phyloP scores from a whole-genome alignment of 2,888 invertebrate species.

The Melangyna quadrimaculata region DNA sequence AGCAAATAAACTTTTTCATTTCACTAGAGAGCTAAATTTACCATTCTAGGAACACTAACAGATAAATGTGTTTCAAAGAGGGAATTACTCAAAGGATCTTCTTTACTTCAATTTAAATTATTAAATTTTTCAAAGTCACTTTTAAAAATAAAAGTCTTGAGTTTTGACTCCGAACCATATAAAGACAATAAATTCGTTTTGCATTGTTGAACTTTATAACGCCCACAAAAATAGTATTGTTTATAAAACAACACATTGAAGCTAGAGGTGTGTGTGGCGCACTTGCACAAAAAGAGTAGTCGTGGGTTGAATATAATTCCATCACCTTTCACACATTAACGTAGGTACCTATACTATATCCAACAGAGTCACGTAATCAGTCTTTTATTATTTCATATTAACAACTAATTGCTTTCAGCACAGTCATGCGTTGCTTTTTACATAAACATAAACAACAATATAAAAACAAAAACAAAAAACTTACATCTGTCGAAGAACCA shows the following conservation, averaged over 20 bases:
- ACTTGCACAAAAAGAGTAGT: background rate
- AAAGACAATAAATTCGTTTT: background rate
- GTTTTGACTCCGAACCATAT: background rate
- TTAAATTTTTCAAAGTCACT: background rate
- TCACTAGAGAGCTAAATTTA: too few relatives aligned
- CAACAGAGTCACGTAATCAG: slow-evolving; percentile 40
- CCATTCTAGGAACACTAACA: too few relatives aligned
- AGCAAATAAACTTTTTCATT: too few relatives aligned
- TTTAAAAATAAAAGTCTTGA: background rate
- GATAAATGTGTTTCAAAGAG: too few relatives aligned
- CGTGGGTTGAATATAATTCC: slow-evolving; percentile 7
- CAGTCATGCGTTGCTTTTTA: slow-evolving; percentile 36
- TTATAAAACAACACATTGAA: background rate
- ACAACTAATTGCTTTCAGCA: slow-evolving; percentile 38
- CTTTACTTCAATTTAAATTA: background rate
- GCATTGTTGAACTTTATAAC: background rate
- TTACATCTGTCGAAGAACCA: slow-evolving; percentile 75
- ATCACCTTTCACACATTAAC: slow-evolving; percentile 7
- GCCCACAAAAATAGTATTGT: background rate
- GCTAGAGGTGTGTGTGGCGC: background rate
- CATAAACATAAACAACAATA: slow-evolving; percentile 20
- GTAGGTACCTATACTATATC: background rate
- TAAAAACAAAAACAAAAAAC: background rate
- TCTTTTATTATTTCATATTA: slow-evolving; percentile 45
- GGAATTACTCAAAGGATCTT: too few relatives aligned